Base-by-base conservation (phyloP, 2,888 invertebrate species). In the Agriopis marginaria region DNA sequence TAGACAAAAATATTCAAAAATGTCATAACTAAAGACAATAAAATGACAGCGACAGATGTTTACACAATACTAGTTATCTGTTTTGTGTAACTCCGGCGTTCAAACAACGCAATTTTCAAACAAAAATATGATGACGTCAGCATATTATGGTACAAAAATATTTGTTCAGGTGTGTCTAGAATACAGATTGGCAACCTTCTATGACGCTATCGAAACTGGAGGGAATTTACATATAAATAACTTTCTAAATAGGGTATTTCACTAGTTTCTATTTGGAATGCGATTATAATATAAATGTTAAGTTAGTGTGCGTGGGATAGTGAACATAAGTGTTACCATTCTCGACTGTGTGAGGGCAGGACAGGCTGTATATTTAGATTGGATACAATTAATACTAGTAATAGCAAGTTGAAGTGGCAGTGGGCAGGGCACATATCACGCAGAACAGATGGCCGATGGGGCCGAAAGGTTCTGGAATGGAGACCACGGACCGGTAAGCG, bases 201-300 rank as follows among this genome's bases (percentile, higher is more conserved):
- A 54, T 9, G 54, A n/a, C 47, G 8, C 23, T n/a, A 32, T 59
- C 59, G n/a, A 32, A 47, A 32, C 59, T 9, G 47, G 12, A 10
- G 39, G n/a, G n/a, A 10, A 60, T 60, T 60, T 50, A 1, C 60
- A 60, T 60, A 60, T 49, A 60, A 49, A 60, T 50, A 60, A 60
- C 11, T 60, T 60, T 40, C 44, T 14, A 60, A 60, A 47, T 32
- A 47, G 47, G 14, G 42, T 5, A n/a, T 49, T 40, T 49, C 23
- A 40, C 39, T 49, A 14, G 39, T 60, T 60, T 60, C 39, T 10
- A 45, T 47, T 58, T 12, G 45, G 45, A 44, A 4, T 58, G 12
- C 11, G 7, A 47, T 45, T 12, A 47, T 58, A 58, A 45, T 45
- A 56, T 32, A 32, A 11, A 45, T 45, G 5, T 0, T n/a, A n/a